Percentiles rank a stretch among this genome's conserved stretches.
These are phyloP conservation scores for Laupala kohalensis DNA, from an alignment of 1,140 invertebrate species.

Conservation along the genomic window DNA sequence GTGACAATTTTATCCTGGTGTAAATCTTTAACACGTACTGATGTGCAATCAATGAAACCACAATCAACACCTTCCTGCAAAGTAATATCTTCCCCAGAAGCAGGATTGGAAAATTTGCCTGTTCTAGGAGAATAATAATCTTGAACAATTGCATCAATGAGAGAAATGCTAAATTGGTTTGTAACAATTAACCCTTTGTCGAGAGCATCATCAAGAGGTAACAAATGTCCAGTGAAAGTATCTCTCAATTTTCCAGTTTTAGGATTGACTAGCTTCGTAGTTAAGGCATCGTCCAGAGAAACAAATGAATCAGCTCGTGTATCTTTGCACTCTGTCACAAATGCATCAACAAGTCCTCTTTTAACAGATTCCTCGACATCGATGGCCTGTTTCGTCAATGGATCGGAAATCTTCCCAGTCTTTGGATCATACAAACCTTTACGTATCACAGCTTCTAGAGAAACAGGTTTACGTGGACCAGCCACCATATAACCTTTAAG, in stretches of 20 bases:
- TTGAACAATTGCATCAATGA: slow-evolving; percentile 61
- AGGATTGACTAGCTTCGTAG: slow-evolving; percentile 50
- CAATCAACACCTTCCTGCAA: slow-evolving; percentile 55
- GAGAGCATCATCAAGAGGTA: slow-evolving; percentile 56
- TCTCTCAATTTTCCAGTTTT: slow-evolving; percentile 51
- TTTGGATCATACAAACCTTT: slow-evolving; percentile 56
- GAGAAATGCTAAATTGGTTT: slow-evolving; percentile 48
- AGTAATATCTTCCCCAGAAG: slow-evolving; percentile 56
- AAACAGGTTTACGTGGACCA: slow-evolving; percentile 51
- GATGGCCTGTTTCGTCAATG: slow-evolving; percentile 50
- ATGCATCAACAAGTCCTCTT: slow-evolving; percentile 65
- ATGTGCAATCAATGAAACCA: slow-evolving; percentile 54
- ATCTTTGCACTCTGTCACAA: slow-evolving; percentile 70
- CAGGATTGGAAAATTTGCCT: slow-evolving; percentile 68
- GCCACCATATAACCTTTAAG: slow-evolving; percentile 51
- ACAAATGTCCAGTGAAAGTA: slow-evolving; percentile 46
- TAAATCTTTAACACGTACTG: slow-evolving; percentile 60
- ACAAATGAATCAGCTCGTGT: slow-evolving; percentile 51
- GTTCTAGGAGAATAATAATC: slow-evolving; percentile 64
- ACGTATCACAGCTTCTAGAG: slow-evolving; percentile 57
- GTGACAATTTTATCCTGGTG: slow-evolving; percentile 49
- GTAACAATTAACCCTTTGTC: slow-evolving; percentile 54
- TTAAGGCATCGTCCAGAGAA: slow-evolving; percentile 52
- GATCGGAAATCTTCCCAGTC: slow-evolving; percentile 57
- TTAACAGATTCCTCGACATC: slow-evolving; percentile 61